These are phyloP conservation scores for Serrognathus titanus DNA, from an alignment of 2,888 invertebrate genomes.

Conservation along the genomic window DNA sequence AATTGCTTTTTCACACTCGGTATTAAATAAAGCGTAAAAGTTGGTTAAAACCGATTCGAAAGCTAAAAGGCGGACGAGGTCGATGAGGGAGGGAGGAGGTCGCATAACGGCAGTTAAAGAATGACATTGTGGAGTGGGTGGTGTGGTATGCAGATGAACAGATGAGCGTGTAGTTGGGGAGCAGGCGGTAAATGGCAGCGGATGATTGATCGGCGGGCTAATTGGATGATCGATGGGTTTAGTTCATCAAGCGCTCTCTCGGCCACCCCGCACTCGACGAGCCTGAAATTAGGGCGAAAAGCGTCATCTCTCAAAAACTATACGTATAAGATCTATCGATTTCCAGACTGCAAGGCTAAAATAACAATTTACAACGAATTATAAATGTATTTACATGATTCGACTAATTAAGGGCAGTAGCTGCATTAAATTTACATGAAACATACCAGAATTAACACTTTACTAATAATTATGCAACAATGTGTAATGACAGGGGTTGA, in stretches of 20 bases:
- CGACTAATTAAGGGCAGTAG: no score
- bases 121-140: slow-evolving; percentile 26
- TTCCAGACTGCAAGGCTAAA: neutral
- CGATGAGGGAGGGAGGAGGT: neutral
- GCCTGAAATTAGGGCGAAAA: slow-evolving; percentile 20
- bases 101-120: slow-evolving; percentile 28
- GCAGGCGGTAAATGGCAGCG: slow-evolving; percentile 51
- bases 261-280: slow-evolving; percentile 11
- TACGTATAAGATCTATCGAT: slow-evolving; percentile 19
- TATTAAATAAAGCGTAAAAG: slow-evolving; percentile 18
- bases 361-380: no score
- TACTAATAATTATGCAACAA: no score
- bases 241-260: slow-evolving; percentile 47
- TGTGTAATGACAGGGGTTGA: no score
- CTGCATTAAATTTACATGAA: no score
- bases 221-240: slow-evolving; percentile 76
- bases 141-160: slow-evolving; percentile 48
- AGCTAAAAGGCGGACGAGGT: slow-evolving; percentile 10
- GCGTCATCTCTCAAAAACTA: slow-evolving; percentile 22
- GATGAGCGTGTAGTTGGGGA: slow-evolving; percentile 39
- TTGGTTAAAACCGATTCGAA: slow-evolving; percentile 19
- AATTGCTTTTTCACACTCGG: slow-evolving; percentile 2
- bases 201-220: slow-evolving; percentile 73
- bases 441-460: no score
- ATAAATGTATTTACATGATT: no score